Evolutionary conservation across 2,113 vertebrate species (phyloP).

Genomic region (Xyrauchen texanus): DNA sequence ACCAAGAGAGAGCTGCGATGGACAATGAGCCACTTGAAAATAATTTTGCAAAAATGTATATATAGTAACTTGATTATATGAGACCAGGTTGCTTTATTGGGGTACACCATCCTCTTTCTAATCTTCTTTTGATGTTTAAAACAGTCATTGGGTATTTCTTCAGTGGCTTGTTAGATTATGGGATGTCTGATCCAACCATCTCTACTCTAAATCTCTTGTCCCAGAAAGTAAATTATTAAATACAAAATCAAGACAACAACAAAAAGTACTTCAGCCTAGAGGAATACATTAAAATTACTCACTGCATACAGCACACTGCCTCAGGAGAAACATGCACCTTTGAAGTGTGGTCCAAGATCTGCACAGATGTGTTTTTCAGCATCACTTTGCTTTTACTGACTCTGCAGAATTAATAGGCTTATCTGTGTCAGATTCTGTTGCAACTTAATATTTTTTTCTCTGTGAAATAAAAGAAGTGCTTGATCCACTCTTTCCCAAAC

Average conservation of each 20-base stretch:
- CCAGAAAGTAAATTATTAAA: constrained; percentile 21
- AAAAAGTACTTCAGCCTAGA: constrained; percentile 39
- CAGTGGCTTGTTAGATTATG: constrained; percentile 6
- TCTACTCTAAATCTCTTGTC: constrained; percentile 6
- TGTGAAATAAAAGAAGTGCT: constrained; percentile 33
- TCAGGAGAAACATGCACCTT: constrained; percentile 12
- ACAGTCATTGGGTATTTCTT: constrained; percentile 46
- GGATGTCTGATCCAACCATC: not conserved
- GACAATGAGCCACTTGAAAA: too few relatives aligned
- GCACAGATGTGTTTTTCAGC: constrained; percentile 54
- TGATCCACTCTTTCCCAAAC: constrained; percentile 7
- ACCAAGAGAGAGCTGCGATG: too few relatives aligned
- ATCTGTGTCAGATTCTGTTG: constrained; percentile 35
- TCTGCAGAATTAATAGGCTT: constrained; percentile 48
- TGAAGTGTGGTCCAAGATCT: constrained; percentile 61
- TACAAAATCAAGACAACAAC: constrained; percentile 34
- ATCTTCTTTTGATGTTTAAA: too few relatives aligned
- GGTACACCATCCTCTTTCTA: too few relatives aligned
- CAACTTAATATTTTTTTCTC: constrained; percentile 32
- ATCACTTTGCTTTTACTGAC: constrained; percentile 62
- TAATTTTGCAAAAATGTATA: too few relatives aligned
- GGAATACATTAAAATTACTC: constrained; percentile 28
- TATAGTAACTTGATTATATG: too few relatives aligned
- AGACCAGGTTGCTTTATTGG: too few relatives aligned
- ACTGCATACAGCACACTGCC: constrained; percentile 9